Base-by-base conservation (phyloP, 1,140 invertebrate species). In the Macrotrachela quadricornifera region DNA sequence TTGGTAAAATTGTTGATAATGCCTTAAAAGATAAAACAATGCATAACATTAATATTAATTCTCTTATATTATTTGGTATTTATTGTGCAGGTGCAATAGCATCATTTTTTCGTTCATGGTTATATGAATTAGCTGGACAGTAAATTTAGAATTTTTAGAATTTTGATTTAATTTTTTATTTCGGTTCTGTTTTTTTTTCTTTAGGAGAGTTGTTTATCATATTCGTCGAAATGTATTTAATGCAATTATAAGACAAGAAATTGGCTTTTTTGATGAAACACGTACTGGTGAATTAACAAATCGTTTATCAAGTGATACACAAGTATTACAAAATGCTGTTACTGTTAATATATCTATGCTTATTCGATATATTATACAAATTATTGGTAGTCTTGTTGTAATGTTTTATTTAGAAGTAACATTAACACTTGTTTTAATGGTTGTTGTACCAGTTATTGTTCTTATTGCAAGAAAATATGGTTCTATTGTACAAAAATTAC, bases 341-440 rank as follows among this genome's bases (percentile, higher is more conserved):
- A 69, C 67, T 13, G 64, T 66, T 30, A 69, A 69, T 57, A 49
- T 69, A 21, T 68, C 65, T 1, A 68, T 69, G 65, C 58, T 69
- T 56, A 44, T 54, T 0, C 54, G 65, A 16, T 63, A 65, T 53
- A n/a, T 62, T 1, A 56, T 69, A 14, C 64, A 66, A 57, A 65
- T 69, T 53, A 55, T 66, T 49, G 67, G 65, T 2, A 68, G 65
- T 1, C 51, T 69, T 16, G 59, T 57, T 10, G 58, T 69, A 16
- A 69, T 69, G 67, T 69, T 69, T 57, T 57, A 60, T 46, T 57
- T 69, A 18, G 65, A 69, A 56, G 54, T 66, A 36, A 54, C 64
- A 6, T 51, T 69, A 14, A 68, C 65, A 10, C n/a, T n/a, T 41
- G 61, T 69, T 15, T 58, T 69, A 1, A 46, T 69, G 13, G 61